Evolutionary conservation across 1,140 invertebrate species (phyloP), one percentile per base, ranked within the genome.

Genomic region (Bombus superbus): DNA sequence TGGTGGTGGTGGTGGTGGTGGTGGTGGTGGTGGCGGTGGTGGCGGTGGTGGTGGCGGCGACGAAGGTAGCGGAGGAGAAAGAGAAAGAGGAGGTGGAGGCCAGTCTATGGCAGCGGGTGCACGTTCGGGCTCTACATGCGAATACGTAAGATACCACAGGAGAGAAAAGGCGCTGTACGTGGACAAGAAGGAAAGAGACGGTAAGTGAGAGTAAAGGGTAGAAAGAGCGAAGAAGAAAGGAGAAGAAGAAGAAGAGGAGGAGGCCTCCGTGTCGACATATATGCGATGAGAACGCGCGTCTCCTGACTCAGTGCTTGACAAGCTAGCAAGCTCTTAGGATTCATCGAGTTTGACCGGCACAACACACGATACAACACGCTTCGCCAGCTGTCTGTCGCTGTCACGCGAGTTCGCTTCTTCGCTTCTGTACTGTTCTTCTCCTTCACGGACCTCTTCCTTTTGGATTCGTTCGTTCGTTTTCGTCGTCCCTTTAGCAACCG

Each of bases 221-320:
- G 86, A 75, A 59, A 42, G 68, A 87, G 72, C 74, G 71, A 84
- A 75, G 59, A 72, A 62, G 71, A 68, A 44, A n/a, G 5, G 15
- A 47, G 75, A 86, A 75, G 82, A 81, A 83, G 84, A 86, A 74
- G 81, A 87, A 89, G 85, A 92, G 93, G 85, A 89, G 92, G 91
- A 92, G 92, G 92, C 90, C 91, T 91, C 91, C 91, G 92, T 91
- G 90, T 93, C 92, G 92, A 93, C 93, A 95, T 94, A 94, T 95
- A 94, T 94, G 94, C 94, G 93, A 90, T 91, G 93, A 95, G 94
- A 93, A 94, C 93, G 92, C 92, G 93, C 93, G 94, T 92, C 94
- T 95, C 91, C 93, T 93, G 93, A 94, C 91, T 95, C 94, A 95
- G 94, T 95, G 93, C 92, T 94, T 95, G 94, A 94, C 94, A 95